Conservation (phyloP, 1,140 invertebrate species). For the Penaeus chinensis region DNA sequence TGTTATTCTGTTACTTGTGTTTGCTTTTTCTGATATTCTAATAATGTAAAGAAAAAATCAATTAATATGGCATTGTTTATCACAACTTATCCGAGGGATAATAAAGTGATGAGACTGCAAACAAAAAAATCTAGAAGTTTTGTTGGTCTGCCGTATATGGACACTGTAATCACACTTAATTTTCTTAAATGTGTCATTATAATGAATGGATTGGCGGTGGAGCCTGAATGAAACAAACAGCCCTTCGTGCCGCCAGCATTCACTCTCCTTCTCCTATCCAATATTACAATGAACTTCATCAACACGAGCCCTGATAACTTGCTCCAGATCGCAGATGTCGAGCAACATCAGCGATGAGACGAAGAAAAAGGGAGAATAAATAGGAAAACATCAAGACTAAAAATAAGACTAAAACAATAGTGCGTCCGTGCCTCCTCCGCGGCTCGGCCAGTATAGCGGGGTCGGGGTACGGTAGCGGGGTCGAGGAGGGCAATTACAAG, state of each 20-base stretch:
- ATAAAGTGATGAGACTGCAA: background rate
- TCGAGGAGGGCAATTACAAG: slow-evolving; percentile 26
- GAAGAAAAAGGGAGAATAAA: no score
- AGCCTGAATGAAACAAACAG: slow-evolving; percentile 15
- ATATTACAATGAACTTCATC: background rate
- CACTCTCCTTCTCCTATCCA: background rate
- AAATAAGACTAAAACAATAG: no score
- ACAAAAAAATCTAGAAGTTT: slow-evolving; percentile 2
- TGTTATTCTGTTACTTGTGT: no score
- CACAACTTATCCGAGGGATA: background rate
- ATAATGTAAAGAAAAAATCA: no score
- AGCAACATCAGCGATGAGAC: no score
- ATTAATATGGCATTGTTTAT: no score
- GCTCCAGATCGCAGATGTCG: no score
- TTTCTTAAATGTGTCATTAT: slow-evolving; percentile 25
- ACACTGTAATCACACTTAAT: slow-evolving; percentile 22
- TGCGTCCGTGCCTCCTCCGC: no score
- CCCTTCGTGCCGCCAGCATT: background rate
- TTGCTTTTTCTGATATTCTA: no score
- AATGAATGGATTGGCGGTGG: slow-evolving; percentile 18
- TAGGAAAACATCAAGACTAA: no score
- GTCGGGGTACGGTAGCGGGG: slow-evolving; percentile 17
- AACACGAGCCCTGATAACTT: background rate
- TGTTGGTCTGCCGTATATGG: slow-evolving; percentile 6
- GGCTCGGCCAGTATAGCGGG: background rate